phyloP scores from a whole-genome alignment of 1,140 invertebrate species.

The Microplitis mediator region DNA sequence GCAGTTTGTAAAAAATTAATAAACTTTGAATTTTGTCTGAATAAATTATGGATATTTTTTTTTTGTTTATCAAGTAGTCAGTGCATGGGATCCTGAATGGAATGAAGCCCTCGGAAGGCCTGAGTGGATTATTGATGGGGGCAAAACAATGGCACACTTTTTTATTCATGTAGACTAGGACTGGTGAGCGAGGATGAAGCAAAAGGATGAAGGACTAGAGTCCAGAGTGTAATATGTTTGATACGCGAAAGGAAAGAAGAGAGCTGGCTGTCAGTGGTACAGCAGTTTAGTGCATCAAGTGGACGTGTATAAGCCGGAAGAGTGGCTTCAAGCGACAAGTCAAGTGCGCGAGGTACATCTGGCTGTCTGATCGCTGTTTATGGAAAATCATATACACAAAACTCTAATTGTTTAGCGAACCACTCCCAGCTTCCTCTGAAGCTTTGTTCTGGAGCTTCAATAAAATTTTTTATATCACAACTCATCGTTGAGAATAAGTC shows the following conservation, averaged over 20 bases:
- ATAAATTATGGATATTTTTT: too few species aligned
- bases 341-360: constrained; percentile 56
- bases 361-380: constrained; percentile 59
- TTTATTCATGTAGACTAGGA: constrained; percentile 46
- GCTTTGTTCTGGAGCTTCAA: background rate
- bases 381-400: constrained; percentile 54
- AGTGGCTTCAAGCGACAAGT: constrained; percentile 38
- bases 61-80: too few species aligned
- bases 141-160: constrained; percentile 56
- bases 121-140: constrained; percentile 60
- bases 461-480: too few species aligned
- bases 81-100: background rate
- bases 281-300: constrained; percentile 13
- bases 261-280: constrained; percentile 22
- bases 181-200: background rate
- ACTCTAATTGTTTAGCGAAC: background rate
- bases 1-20: background rate
- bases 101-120: constrained; percentile 45
- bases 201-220: too few species aligned
- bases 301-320: constrained; percentile 29
- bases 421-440: background rate
- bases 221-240: constrained; percentile 50
- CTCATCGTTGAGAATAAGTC: too few species aligned
- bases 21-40: too few species aligned
- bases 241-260: constrained; percentile 36